phyloP scores from a whole-genome alignment of 2,888 invertebrate species.

The Scaptomyza cyrtandrae region DNA sequence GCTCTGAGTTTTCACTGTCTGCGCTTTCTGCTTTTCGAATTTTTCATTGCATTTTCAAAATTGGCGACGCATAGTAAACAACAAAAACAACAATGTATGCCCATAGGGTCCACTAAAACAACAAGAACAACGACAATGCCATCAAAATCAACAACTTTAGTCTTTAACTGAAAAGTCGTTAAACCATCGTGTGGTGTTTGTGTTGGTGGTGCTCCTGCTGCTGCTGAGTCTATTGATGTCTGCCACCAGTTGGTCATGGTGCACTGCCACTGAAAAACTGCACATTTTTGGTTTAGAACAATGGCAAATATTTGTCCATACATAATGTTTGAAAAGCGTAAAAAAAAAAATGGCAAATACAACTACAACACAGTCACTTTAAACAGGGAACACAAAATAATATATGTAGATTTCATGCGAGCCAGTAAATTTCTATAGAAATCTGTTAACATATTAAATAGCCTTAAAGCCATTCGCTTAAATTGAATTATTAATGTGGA shows the following conservation, averaged over 20 bases:
- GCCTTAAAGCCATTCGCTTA: not conserved
- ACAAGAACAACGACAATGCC: conserved; percentile 12
- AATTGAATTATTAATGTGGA: not conserved
- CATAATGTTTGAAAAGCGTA: conserved; percentile 26
- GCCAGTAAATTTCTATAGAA: not conserved
- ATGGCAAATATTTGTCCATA: conserved; percentile 52
- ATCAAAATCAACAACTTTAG: conserved; percentile 63
- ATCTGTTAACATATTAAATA: not conserved
- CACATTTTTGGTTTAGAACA: conserved; percentile 54
- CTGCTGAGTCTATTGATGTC: conserved; percentile 12
- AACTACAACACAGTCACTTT: conserved; percentile 2
- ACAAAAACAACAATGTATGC: conserved; percentile 30
- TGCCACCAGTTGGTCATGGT: conserved; percentile 13
- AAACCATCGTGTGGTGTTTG: conserved; percentile 41
- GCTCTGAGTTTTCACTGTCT: conserved; percentile 41
- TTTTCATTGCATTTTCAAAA: conserved; percentile 71
- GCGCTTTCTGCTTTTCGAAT: conserved; percentile 48
- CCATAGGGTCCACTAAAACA: conserved; percentile 35
- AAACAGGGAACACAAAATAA: not conserved
- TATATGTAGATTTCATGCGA: not conserved
- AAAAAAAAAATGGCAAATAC: not conserved
- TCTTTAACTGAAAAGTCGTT: conserved; percentile 58
- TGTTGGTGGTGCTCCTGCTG: not conserved
- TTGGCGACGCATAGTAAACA: conserved; percentile 58
- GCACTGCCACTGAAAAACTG: conserved; percentile 25